phyloP scores from a whole-genome alignment of 2,888 invertebrate species.

The Vannuccia rotundouncinata region DNA sequence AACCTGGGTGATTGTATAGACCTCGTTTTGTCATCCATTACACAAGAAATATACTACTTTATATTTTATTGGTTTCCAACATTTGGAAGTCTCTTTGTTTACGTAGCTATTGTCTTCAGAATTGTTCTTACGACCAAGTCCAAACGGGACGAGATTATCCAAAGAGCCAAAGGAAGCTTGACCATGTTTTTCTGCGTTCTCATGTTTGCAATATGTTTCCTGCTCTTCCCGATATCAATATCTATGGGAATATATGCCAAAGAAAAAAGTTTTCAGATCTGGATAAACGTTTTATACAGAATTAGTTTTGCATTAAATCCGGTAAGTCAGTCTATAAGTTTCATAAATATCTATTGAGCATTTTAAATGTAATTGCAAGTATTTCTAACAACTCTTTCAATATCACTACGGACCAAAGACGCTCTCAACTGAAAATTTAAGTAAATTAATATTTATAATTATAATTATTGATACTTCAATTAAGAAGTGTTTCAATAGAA shows the following conservation, averaged over 20 bases:
- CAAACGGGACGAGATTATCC: conserved; percentile 3
- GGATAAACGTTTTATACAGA: not conserved
- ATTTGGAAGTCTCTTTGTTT: not conserved
- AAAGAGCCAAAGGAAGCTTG: not conserved
- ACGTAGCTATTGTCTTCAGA: not conserved
- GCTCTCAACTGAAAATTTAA: too few relatives aligned
- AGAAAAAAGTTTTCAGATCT: conserved; percentile 13
- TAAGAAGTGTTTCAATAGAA: not conserved
- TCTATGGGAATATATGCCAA: not conserved
- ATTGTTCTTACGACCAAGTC: conserved; percentile 5
- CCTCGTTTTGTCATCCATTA: not conserved
- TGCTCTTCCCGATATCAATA: not conserved
- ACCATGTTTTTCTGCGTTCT: conserved; percentile 11
- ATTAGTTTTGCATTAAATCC: conserved; percentile 5
- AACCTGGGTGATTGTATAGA: not conserved
- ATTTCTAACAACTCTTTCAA: too few relatives aligned
- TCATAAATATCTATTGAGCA: too few relatives aligned
- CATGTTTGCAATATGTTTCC: not conserved
- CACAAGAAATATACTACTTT: not conserved
- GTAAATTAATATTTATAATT: too few relatives aligned
- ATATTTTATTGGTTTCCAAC: conserved; percentile 1
- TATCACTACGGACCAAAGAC: too few relatives aligned
- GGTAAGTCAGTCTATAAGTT: too few relatives aligned
- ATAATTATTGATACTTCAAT: too few relatives aligned
- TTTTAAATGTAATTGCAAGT: too few relatives aligned